phyloP scores from a whole-genome alignment of 1,140 invertebrate genomes.

The Thaumetopoea pityocampa region DNA sequence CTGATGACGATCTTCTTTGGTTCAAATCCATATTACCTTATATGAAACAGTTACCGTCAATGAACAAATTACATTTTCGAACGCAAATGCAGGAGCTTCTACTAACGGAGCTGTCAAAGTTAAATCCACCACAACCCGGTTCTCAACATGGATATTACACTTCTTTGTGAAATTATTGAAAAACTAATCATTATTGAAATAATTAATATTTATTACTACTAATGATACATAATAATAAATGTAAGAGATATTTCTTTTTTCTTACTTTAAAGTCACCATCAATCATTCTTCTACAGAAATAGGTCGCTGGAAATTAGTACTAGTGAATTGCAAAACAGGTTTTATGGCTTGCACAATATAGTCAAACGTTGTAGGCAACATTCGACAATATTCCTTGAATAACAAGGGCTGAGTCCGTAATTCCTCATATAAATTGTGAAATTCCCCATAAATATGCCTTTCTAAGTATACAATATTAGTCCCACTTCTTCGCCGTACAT shows the following conservation, averaged over 20 bases:
- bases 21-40: background rate
- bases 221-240: conserved; percentile 4
- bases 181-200: conserved; percentile 1
- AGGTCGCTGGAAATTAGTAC: conserved; percentile 3
- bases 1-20: background rate
- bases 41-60: background rate
- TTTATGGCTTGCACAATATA: conserved; percentile 7
- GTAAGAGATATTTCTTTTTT: conserved; percentile 4
- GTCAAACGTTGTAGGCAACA: conserved; percentile 4
- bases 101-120: conserved; percentile 4
- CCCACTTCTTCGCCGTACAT: background rate
- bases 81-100: conserved; percentile 6
- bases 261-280: conserved; percentile 2
- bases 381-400: conserved; percentile 3
- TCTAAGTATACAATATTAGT: background rate
- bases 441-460: conserved; percentile 3
- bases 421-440: conserved; percentile 1
- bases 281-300: conserved; percentile 6
- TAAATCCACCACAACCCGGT: conserved; percentile 5
- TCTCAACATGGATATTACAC: conserved; percentile 6
- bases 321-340: conserved; percentile 4
- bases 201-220: conserved; percentile 5
- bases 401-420: conserved; percentile 1
- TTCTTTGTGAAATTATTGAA: conserved; percentile 7
- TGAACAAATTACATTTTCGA: conserved; percentile 6